Percentiles rank a stretch among this genome's conserved stretches.
Evolutionary conservation across 2,113 vertebrate genomes (phyloP).

Genomic region (Alligator sinensis): DNA sequence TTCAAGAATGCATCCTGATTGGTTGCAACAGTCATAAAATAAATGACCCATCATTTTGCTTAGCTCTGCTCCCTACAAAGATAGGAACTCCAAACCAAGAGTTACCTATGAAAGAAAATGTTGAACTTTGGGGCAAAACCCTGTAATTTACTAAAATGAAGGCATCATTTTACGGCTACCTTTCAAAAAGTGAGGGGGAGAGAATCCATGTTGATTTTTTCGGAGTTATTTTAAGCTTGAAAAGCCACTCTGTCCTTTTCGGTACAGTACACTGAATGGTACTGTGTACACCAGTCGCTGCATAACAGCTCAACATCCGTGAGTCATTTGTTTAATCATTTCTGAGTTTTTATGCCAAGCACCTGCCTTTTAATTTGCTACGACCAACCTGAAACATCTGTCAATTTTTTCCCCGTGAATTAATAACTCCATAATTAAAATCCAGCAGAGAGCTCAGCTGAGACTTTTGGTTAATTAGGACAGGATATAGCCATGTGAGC

Average conservation of each 20-base stretch:
- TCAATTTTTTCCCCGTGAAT: slow-evolving; percentile 61
- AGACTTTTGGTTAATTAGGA: slow-evolving; percentile 71
- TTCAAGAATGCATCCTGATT: neutral
- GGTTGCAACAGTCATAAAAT: neutral
- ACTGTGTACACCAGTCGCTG: neutral
- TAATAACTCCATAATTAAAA: slow-evolving; percentile 81
- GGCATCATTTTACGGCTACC: neutral
- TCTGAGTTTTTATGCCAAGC: slow-evolving; percentile 51
- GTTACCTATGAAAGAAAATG: neutral
- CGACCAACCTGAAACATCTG: slow-evolving; percentile 74
- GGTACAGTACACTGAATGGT: neutral
- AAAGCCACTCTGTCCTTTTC: neutral
- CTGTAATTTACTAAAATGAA: neutral
- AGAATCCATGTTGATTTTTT: neutral
- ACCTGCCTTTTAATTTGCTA: slow-evolving; percentile 74
- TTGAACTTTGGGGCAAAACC: neutral
- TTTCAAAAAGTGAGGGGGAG: neutral
- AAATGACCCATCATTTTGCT: neutral
- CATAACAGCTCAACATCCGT: neutral
- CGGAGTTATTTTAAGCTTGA: neutral
- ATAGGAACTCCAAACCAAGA: neutral
- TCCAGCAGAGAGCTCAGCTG: slow-evolving; percentile 73
- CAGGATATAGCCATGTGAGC: slow-evolving; percentile 40
- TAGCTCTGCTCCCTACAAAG: neutral
- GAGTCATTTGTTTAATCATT: slow-evolving; percentile 43